Evolutionary conservation across 1,140 invertebrate species (phyloP), one percentile per base, ranked within the genome.

Genomic region (Pseudomyrmex dendroicus): DNA sequence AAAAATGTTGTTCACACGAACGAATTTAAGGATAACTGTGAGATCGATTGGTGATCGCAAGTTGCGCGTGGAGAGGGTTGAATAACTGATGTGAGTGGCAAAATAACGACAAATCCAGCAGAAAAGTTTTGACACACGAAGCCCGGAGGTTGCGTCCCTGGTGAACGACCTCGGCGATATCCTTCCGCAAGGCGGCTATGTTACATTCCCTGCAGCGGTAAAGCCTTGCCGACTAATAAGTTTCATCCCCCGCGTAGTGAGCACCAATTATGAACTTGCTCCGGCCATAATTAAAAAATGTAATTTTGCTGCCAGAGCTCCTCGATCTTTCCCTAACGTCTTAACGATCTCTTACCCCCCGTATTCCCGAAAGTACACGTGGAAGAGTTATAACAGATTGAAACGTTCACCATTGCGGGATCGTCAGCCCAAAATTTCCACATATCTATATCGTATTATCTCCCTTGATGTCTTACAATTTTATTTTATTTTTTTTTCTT

Each of bases 161-260:
- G 44, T 48, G 44, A 86, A 87, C 77, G 44, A 64, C 72, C 48
- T 35, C 67, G 80, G 62, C 83, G 83, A 83, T 87, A 89, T 86
- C 88, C 87, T 90, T 91, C 84, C 90, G 73, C 85, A 63, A 85
- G 90, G 87, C 90, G 83, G 88, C 87, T 87, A 90, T 92, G 87
- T 90, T 91, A 91, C 83, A 89, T 91, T 87, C 84, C 86, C 86
- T 73, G 89, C 76, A 88, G 83, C 78, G 89, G 87, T 89, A 89
- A 88, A 91, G 89, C 87, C 89, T 91, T 83, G 87, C 90, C 91
- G 89, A 91, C 90, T 92, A 93, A 94, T 93, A 93, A 94, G 92
- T 92, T 93, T 94, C 92, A 94, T 93, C 92, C 93, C 89, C 92
- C 93, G 90, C 93, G 93, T 94, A 92, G 93, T 94, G 93, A 94